A percentile compares a stretch with the other conserved stretches of the same genome.
phyloP scores from a whole-genome alignment of 2,113 vertebrate genomes.

The Cygnus atratus region DNA sequence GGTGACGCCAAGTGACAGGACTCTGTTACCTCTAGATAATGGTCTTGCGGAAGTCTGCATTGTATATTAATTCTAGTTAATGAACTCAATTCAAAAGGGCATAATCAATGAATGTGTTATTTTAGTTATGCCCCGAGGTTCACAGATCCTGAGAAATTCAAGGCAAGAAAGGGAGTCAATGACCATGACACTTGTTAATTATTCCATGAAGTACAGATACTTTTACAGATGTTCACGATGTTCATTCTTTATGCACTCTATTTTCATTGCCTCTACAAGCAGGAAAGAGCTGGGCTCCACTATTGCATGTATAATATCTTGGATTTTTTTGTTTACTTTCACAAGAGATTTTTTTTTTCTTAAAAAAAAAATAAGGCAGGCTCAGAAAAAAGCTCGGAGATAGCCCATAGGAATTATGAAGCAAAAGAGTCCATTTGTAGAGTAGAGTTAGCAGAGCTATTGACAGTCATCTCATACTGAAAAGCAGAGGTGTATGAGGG shows the following conservation, averaged over 20 bases:
- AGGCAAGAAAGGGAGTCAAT: not conserved
- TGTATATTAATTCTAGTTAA: not conserved
- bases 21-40: not conserved
- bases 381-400: not conserved
- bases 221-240: not conserved
- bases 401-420: not conserved
- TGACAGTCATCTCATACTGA: not conserved
- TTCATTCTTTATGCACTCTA: not conserved
- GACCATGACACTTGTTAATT: not conserved
- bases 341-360: not conserved
- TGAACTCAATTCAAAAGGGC: not conserved
- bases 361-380: not conserved
- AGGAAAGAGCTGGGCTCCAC: not conserved
- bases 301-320: not conserved
- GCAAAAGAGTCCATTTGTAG: not conserved
- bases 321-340: not conserved
- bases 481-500: not conserved
- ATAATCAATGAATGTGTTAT: not conserved
- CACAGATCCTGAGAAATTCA: not conserved
- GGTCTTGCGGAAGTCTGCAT: not conserved
- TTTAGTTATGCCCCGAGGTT: not conserved
- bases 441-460: not conserved
- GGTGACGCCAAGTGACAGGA: not conserved
- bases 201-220: not conserved
- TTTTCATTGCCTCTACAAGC: not conserved